Conservation (phyloP, 2,888 invertebrate species). For the Eudasyphora cyanicolor region DNA sequence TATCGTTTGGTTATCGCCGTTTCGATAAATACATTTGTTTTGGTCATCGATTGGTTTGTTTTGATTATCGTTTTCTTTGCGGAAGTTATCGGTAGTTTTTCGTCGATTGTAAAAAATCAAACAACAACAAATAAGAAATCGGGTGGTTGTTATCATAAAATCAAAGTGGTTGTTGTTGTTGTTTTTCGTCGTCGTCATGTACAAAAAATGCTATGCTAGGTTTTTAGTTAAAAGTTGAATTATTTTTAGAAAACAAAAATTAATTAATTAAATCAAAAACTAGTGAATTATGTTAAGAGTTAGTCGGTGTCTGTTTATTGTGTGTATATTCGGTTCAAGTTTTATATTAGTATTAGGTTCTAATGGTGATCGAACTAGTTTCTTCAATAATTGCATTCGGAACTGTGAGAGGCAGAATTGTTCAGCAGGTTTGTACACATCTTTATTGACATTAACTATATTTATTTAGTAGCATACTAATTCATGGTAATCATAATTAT, state of each 20-base stretch:
- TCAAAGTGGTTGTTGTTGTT: neutral
- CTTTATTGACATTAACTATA: no score
- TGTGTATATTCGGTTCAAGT: conserved; percentile 42
- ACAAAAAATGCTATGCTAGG: neutral
- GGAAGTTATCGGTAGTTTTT: neutral
- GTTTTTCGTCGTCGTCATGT: neutral
- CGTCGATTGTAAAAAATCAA: neutral
- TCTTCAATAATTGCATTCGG: conserved; percentile 80
- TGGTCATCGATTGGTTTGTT: neutral
- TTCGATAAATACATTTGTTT: neutral
- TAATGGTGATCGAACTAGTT: conserved; percentile 81
- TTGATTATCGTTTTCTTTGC: neutral
- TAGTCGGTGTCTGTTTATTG: conserved; percentile 50
- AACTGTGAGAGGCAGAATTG: conserved; percentile 80
- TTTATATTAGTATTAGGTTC: conserved; percentile 72
- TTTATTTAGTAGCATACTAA: no score
- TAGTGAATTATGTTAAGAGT: conserved; percentile 46
- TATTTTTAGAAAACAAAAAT: conserved; percentile 11
- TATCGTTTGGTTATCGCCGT: neutral
- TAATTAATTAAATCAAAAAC: conserved; percentile 33
- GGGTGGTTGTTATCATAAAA: neutral
- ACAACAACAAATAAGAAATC: no score
- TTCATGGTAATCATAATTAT: no score
- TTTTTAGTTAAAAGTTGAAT: neutral
- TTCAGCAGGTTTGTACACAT: conserved; percentile 76